Conservation (phyloP, 2,797 vertebrate genomes). For the Adrianichthys oophorus region DNA sequence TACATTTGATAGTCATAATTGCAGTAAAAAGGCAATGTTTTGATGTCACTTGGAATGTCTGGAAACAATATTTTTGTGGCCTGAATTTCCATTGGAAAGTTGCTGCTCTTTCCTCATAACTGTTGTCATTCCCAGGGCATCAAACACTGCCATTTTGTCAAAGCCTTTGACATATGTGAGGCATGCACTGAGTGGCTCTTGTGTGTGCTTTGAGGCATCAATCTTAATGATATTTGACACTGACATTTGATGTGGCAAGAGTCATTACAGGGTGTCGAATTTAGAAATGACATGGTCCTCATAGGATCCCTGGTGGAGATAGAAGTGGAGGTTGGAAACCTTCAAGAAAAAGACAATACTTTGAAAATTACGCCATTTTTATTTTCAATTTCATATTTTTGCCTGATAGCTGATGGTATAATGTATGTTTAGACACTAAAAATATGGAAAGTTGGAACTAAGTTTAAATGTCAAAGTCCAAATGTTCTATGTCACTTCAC, state of each 20-base stretch:
- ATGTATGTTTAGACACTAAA: no score
- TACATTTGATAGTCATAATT: no score
- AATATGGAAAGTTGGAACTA: not conserved
- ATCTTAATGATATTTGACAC: not conserved
- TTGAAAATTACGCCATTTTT: no score
- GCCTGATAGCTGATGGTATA: no score
- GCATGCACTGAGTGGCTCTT: not conserved
- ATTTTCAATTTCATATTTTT: no score
- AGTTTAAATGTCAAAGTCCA: not conserved
- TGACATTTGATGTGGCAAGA: conserved; percentile 1
- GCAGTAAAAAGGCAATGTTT: no score
- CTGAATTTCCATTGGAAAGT: not conserved
- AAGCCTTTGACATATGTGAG: conserved; percentile 1
- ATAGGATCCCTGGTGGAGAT: not conserved
- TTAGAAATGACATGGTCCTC: not conserved
- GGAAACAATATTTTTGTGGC: not conserved
- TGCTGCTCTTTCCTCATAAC: not conserved
- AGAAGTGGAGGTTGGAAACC: not conserved
- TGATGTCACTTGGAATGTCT: no score
- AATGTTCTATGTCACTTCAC: no score
- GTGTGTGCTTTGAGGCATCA: not conserved
- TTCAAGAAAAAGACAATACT: not conserved
- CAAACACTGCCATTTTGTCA: not conserved
- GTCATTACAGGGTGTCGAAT: not conserved
- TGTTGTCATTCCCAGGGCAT: not conserved